These are phyloP conservation scores for Atractosteus spatula DNA, from an alignment of 2,113 vertebrate species.

Conservation along the genomic window DNA sequence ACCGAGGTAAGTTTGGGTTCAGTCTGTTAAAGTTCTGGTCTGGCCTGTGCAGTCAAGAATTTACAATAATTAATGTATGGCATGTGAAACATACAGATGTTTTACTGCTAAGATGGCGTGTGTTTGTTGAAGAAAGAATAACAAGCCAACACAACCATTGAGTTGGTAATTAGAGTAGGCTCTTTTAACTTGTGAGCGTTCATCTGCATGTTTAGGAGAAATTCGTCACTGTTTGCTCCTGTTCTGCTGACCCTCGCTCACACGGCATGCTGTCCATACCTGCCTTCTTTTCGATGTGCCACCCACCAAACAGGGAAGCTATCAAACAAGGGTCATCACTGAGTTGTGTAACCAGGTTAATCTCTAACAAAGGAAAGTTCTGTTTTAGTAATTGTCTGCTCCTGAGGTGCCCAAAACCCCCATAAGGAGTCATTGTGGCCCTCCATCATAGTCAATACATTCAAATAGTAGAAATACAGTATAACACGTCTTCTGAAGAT, in stretches of 20 bases:
- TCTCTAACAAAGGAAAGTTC: neutral
- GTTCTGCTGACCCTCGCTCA: neutral
- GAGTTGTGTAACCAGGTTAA: neutral
- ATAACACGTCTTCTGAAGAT: too few relatives aligned
- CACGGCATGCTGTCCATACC: neutral
- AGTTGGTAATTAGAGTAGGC: neutral
- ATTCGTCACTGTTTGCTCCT: neutral
- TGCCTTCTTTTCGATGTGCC: neutral
- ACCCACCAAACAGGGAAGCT: neutral
- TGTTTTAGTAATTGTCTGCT: neutral
- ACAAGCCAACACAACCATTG: neutral
- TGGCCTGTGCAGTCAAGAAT: neutral
- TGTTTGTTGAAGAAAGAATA: neutral
- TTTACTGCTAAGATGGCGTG: neutral
- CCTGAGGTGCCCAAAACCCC: neutral
- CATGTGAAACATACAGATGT: neutral
- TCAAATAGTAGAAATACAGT: too few relatives aligned
- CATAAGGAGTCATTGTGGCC: too few relatives aligned
- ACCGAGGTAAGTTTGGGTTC: conserved; percentile 14
- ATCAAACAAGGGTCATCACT: neutral
- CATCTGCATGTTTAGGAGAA: neutral
- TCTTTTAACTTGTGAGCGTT: neutral
- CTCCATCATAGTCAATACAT: too few relatives aligned
- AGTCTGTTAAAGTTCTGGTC: neutral
- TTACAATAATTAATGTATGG: neutral